Evolutionary conservation across 2,888 invertebrate species (phyloP).

Genomic region (Crematogaster levior): DNA sequence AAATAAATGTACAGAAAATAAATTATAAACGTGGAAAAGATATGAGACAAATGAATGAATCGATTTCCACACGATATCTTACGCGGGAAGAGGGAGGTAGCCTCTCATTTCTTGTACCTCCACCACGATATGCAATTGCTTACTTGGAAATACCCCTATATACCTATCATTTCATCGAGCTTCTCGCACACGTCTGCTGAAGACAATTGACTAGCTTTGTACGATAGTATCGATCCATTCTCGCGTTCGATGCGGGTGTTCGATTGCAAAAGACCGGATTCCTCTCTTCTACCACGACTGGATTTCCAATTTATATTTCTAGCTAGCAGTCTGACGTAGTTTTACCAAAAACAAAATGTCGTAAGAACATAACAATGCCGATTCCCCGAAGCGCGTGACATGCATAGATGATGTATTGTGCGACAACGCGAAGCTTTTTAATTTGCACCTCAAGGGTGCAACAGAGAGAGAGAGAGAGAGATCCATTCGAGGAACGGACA

Average conservation of each 20-base stretch:
- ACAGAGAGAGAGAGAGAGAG: no score
- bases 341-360: conserved; percentile 43
- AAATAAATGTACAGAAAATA: not conserved
- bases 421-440: conserved; percentile 43
- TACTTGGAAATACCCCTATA: not conserved
- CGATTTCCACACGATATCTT: not conserved
- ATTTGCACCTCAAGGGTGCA: conserved; percentile 59
- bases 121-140: not conserved
- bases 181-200: conserved; percentile 3
- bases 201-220: not conserved
- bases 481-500: conserved; percentile 46
- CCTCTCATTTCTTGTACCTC: conserved; percentile 5
- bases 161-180: not conserved
- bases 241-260: conserved; percentile 1
- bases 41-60: not conserved
- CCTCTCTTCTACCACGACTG: conserved; percentile 36
- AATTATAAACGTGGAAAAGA: not conserved
- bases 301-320: conserved; percentile 32
- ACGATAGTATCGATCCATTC: conserved; percentile 19
- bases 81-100: not conserved
- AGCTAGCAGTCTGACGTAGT: conserved; percentile 25
- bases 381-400: conserved; percentile 55
- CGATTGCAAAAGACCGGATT: not conserved
- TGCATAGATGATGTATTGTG: conserved; percentile 55
- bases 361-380: conserved; percentile 9